Evolutionary conservation across 1,140 invertebrate species (phyloP), one percentile per base, ranked within the genome.

Genomic region (Euura lappo): DNA sequence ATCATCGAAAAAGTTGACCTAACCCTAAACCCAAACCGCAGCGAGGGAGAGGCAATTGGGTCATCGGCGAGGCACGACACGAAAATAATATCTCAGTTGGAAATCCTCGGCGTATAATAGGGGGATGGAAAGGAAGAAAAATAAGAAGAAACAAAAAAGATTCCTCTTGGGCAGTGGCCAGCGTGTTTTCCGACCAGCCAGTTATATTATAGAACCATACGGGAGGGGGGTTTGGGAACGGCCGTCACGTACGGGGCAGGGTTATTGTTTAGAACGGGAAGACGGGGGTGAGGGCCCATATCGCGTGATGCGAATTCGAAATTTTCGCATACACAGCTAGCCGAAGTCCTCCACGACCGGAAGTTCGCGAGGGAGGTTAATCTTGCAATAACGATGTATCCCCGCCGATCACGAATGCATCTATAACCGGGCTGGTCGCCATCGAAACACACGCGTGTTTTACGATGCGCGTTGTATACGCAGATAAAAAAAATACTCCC

Each of bases 81-180:
- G 71, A 70, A 73, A 75, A 60, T 60, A 60, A 60, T 60, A 60
- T 60, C 51, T 28, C 51, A n/a, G 51, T 3, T 60, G 51, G 6
- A 60, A 28, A 60, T 60, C 51, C 51, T 60, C 6, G 51, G 10
- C 28, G 28, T 8, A 60, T 3, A 60, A 60, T 8, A 60, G 51
- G 13, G 13, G 51, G 51, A 60, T 8, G 51, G 3, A 60, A 4
- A 3, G 3, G 51, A 6, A 60, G 5, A n/a, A n/a, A 11, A 0
- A n/a, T 8, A 1, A n/a, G 51, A n/a, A 60, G 5, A 6, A n/a
- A n/a, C 3, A n/a, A n/a, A 6, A 76, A 80, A 79, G 77, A 80
- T 80, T 79, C 78, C 79, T 80, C 77, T 69, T 71, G 76, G 76
- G 51, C 51, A n/a, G 51, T 6, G 51, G 51, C 51, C 51, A 60